Conservation (phyloP, 64 coral and sea anemone genomes). For the Montipora cactus region DNA sequence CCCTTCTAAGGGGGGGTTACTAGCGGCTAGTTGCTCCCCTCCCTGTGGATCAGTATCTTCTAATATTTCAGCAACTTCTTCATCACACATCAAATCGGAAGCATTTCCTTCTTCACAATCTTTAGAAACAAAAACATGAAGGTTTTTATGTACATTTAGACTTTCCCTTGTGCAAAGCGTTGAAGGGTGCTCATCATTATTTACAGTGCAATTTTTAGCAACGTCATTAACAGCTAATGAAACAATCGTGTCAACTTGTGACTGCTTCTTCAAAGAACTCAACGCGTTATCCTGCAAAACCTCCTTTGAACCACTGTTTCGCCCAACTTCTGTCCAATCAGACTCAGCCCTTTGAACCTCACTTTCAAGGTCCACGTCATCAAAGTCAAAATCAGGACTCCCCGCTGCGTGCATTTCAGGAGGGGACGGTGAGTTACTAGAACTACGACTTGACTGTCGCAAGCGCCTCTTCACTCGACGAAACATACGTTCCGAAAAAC, state of each 20-base stretch:
- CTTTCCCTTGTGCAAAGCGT: neutral
- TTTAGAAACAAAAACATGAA: neutral
- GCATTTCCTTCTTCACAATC: neutral
- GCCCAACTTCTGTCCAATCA: neutral
- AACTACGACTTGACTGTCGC: neutral
- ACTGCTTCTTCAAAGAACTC: neutral
- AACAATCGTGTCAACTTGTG: neutral
- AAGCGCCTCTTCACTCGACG: slow-evolving; percentile 9
- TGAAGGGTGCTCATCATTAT: neutral
- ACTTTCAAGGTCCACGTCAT: neutral
- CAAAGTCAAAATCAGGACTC: neutral
- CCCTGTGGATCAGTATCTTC: neutral
- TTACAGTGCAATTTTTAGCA: slow-evolving; percentile 19
- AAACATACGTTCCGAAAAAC: neutral
- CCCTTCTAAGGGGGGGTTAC: neutral
- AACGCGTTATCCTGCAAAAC: neutral
- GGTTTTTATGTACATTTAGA: neutral
- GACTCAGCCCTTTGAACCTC: neutral
- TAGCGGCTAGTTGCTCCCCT: neutral
- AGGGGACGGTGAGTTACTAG: neutral
- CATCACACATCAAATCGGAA: neutral
- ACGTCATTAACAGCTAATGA: neutral
- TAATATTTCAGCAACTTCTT: slow-evolving; percentile 22
- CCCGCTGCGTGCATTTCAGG: neutral
- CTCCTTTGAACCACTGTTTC: slow-evolving; percentile 3